Base-by-base conservation (phyloP, 2,888 invertebrate genomes). In the Eutolmus rufibarbis region DNA sequence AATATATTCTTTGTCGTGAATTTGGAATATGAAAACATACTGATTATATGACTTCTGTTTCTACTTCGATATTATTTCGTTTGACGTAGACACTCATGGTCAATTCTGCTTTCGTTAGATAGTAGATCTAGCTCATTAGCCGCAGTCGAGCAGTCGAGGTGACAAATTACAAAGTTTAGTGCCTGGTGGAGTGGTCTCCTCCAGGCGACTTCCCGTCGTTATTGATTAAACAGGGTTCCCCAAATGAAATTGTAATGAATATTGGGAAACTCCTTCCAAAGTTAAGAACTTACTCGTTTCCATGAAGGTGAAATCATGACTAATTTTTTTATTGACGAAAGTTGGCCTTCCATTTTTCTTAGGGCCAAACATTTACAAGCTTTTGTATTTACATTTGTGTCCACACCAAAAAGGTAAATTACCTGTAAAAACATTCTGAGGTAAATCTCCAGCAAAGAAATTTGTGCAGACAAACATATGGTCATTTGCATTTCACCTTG, bases 191-290 rank as follows among this genome's bases (percentile, higher is more conserved):
- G 56, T 51, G 34, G 14, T 28, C 31, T 28, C 34, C 57, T 28
- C 8, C 76, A 34, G n/a, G 4, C n/a, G 14, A 12, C 37, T 37
- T 19, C 40, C 23, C 23, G 66, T 77, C 23, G 56, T 37, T 84
- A 84, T 84, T 84, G 82, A 84, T 84, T 84, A 40, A 84, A 84
- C 82, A 84, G 23, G 37, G 66, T 0, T 51, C 16, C 37, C 66
- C 66, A 37, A 84, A 66, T 40, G 66, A 31, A 66, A 40, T 66
- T 23, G n/a, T 31, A 34, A 46, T 84, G 66, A 57, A 66, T 37
- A 19, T 16, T 23, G 34, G 82, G 40, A 37, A 34, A 51, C 5
- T 19, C 46, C 56, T 34, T 23, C 8, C 46, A 5, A 7, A 14
- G 23, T 23, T 66, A 28, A 34, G 56, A 56, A 56, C 16, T 81